Conservation (phyloP, 2,113 vertebrate genomes). For the Gila orcuttii region DNA sequence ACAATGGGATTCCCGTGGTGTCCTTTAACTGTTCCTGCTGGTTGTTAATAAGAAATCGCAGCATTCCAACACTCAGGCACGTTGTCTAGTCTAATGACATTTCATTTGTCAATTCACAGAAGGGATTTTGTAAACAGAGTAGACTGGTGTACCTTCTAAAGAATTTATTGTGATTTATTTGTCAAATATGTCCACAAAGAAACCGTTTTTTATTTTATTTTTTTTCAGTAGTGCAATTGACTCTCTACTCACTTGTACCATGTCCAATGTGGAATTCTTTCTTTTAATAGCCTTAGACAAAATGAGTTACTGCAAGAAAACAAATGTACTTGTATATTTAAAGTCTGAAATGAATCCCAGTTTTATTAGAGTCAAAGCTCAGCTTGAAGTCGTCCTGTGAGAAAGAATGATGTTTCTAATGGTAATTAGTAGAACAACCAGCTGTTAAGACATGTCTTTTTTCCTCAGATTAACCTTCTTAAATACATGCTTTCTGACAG, state of each 20-base stretch:
- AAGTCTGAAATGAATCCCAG: constrained; percentile 20
- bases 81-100: constrained; percentile 3
- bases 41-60: neutral
- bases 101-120: neutral
- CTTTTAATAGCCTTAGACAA: neutral
- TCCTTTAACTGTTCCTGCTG: neutral
- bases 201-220: too few relatives aligned
- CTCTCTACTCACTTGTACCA: neutral
- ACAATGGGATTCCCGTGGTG: neutral
- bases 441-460: constrained; percentile 4
- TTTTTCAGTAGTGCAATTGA: neutral
- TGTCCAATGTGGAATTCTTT: constrained; percentile 18
- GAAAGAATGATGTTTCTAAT: constrained; percentile 32
- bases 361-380: neutral
- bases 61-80: neutral
- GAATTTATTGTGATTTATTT: neutral
- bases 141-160: neutral
- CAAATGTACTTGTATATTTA: neutral
- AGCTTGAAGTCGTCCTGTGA: neutral
- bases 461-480: neutral
- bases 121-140: neutral
- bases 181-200: neutral
- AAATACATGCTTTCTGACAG: constrained; percentile 8
- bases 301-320: constrained; percentile 14
- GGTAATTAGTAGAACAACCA: constrained; percentile 12